Percentiles rank a stretch among this genome's conserved stretches.
phyloP scores from a whole-genome alignment of 2,888 invertebrate species.

The Fragum fragum region DNA sequence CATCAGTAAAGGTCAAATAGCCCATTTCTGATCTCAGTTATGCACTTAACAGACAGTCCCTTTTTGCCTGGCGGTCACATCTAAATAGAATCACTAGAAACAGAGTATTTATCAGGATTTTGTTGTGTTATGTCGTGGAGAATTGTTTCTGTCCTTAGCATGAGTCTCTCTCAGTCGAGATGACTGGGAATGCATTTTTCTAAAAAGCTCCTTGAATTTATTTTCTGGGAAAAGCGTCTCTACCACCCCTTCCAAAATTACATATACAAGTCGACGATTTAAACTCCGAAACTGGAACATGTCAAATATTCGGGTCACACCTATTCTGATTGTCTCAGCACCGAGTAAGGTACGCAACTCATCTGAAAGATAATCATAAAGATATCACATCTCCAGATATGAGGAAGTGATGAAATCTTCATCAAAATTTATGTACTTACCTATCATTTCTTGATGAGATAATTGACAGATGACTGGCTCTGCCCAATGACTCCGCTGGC shows the following conservation, averaged over 20 bases:
- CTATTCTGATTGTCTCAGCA: constrained; percentile 94
- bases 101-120: constrained; percentile 16
- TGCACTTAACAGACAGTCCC: too few relatives aligned
- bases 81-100: too few relatives aligned
- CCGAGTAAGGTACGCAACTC: constrained; percentile 96
- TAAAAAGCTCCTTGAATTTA: constrained; percentile 91
- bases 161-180: constrained; percentile 43
- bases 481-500: too few relatives aligned
- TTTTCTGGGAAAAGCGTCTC: constrained; percentile 93
- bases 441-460: too few relatives aligned
- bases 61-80: too few relatives aligned
- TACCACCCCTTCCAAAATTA: constrained; percentile 93
- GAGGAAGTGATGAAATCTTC: too few relatives aligned
- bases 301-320: constrained; percentile 94
- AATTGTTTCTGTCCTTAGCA: constrained; percentile 8
- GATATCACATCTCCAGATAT: too few relatives aligned
- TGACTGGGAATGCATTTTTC: constrained; percentile 90
- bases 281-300: constrained; percentile 95
- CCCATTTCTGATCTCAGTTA: too few relatives aligned
- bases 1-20: too few relatives aligned
- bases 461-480: too few relatives aligned
- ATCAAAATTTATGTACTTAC: too few relatives aligned
- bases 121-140: not conserved
- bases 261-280: constrained; percentile 94
- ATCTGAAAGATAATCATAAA: constrained; percentile 89